A percentile compares a stretch with the other conserved stretches of the same genome.
phyloP scores from a whole-genome alignment of 1,140 invertebrate genomes.

The Chironomus tepperi region DNA sequence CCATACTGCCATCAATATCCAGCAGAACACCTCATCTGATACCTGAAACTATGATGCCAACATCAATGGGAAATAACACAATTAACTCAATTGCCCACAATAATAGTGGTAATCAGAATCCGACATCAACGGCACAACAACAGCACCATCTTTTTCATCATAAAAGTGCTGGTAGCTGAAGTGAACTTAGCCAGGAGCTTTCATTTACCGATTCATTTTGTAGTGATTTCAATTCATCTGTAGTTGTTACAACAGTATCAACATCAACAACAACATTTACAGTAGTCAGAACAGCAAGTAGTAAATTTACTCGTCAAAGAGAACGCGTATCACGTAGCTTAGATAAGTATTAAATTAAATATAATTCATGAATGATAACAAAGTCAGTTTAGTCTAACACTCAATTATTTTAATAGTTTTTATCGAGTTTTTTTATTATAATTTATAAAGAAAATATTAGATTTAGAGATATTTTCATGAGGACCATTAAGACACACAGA shows the following conservation, averaged over 20 bases:
- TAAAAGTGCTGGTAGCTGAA: conserved; percentile 21
- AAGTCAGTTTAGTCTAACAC: too few relatives aligned
- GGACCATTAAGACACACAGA: too few relatives aligned
- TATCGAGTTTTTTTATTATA: too few relatives aligned
- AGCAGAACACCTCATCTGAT: conserved; percentile 62
- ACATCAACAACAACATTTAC: not conserved
- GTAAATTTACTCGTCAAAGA: conserved; percentile 5
- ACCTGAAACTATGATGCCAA: conserved; percentile 52
- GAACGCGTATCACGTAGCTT: conserved; percentile 15
- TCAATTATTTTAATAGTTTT: too few relatives aligned
- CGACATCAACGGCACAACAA: not conserved
- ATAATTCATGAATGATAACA: too few relatives aligned
- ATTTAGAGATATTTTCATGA: too few relatives aligned
- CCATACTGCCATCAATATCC: conserved; percentile 58
- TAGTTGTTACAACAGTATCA: not conserved
- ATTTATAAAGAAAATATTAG: not conserved
- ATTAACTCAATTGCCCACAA: not conserved
- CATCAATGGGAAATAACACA: conserved; percentile 27
- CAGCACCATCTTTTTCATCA: not conserved
- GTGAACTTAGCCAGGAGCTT: conserved; percentile 1
- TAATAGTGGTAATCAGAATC: not conserved
- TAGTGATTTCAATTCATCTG: not conserved
- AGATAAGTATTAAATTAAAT: conserved; percentile 10
- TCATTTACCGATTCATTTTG: conserved; percentile 2
- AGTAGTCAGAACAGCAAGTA: not conserved